Evolutionary conservation across 2,113 vertebrate species (phyloP), one percentile per base, ranked within the genome.

Genomic region (Empidonax traillii): DNA sequence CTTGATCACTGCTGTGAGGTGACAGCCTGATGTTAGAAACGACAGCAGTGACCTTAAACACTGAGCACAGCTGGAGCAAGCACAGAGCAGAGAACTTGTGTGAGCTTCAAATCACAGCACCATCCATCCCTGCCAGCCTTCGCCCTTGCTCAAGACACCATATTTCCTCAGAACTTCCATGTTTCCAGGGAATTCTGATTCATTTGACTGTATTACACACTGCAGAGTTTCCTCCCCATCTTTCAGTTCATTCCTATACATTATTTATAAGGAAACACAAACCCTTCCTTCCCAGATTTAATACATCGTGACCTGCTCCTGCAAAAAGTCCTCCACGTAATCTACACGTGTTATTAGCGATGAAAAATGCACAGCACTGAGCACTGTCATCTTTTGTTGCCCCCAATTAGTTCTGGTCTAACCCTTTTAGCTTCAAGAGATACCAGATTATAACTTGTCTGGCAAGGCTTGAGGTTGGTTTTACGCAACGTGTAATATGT

Each of bases 371-470:
- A 10, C 66, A 61, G 9, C 41, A n/a, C 30, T 30, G 65, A 93
- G 56, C 25, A 6, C 71, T 56, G 82, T 18, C 85, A 76, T 44
- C 69, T 44, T 22, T 5, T 12, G 6, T 21, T 85, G 53, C 58
- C 85, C 87, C 62, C 53, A 61, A 0, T 90, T 73, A 93, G 17
- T 46, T 68, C 81, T 5, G 3, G 21, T n/a, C 44, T 35, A 76
- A 94, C 44, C 53, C 90, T 78, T 65, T 68, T 3, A 56, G 71
- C 85, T 67, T 61, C 66, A 7, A 27, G 87, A 91, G 58, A 72
- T 93, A 91, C 58, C 74, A 90, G 74, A 51, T 79, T 49, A 20
- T 24, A 79, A 93, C 82, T 68, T 22, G 90, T n/a, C 75, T 80
- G 71, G 90, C 92, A 30, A 66, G 82, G 16, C 62, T 39, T 39